Conservation (phyloP, 2,888 invertebrate genomes). For the Rotaria macrura region DNA sequence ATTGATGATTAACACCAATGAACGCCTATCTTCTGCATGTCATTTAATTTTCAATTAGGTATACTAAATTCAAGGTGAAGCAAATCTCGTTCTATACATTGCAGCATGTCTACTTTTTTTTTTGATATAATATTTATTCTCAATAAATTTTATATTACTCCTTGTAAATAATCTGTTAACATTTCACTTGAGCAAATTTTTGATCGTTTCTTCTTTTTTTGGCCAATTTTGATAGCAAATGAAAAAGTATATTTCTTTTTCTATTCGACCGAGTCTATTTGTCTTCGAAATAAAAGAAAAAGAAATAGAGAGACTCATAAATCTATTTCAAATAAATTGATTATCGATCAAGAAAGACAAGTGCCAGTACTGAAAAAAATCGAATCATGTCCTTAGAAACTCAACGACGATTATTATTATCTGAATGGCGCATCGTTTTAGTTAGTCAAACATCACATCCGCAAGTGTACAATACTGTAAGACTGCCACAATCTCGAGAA, state of each 20-base stretch:
- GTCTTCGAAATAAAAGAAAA: background rate
- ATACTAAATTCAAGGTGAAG: background rate
- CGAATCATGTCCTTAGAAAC: background rate
- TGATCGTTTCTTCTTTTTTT: background rate
- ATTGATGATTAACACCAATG: background rate
- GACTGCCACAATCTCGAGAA: background rate
- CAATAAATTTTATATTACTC: background rate
- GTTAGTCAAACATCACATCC: background rate
- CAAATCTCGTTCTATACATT: background rate
- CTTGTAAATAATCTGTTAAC: background rate
- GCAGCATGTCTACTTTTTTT: background rate
- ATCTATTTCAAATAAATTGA: background rate
- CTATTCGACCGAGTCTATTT: background rate
- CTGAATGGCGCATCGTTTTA: background rate
- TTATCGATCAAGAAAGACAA: background rate
- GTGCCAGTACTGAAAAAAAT: background rate
- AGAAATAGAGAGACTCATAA: background rate
- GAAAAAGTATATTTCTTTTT: background rate
- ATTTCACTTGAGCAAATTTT: background rate
- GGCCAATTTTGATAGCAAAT: background rate
- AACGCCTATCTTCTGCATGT: too few species aligned
- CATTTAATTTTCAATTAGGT: too few species aligned
- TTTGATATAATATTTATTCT: background rate
- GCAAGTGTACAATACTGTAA: background rate
- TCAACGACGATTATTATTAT: background rate